Conservation (phyloP, 30 jellyfish, hydroid and myxozoan genomes). For the Pelagia noctiluca region DNA sequence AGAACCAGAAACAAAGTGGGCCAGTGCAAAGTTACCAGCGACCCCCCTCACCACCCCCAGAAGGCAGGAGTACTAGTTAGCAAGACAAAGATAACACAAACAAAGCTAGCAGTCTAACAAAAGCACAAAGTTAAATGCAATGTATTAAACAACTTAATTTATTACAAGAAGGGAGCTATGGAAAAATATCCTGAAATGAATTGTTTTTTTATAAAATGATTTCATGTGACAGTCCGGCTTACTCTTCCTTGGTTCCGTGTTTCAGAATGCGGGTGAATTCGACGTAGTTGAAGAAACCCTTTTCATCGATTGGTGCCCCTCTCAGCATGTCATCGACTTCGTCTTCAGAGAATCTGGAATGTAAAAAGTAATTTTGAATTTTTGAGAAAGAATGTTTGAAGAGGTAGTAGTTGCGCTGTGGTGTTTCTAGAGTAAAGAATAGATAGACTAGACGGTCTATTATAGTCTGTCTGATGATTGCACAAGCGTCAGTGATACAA, state of each 20-base stretch:
- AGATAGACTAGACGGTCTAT: too few species aligned
- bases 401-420: too few species aligned
- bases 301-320: slow-evolving; percentile 94
- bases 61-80: not conserved
- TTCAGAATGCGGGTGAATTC: slow-evolving; percentile 97
- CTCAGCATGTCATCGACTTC: slow-evolving; percentile 93
- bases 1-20: too few species aligned
- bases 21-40: slow-evolving; percentile 4
- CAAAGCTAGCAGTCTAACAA: not conserved
- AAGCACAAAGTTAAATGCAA: not conserved
- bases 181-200: too few species aligned
- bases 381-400: not conserved
- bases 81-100: not conserved
- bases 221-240: slow-evolving; percentile 23
- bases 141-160: not conserved
- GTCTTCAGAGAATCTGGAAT: slow-evolving; percentile 88
- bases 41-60: not conserved
- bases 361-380: not conserved
- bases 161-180: too few species aligned
- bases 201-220: slow-evolving; percentile 43
- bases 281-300: slow-evolving; percentile 93
- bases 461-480: too few species aligned
- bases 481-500: too few species aligned
- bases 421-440: too few species aligned
- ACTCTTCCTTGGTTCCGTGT: slow-evolving; percentile 99